Base-by-base conservation (phyloP, 2,888 invertebrate genomes). In the Cephus sareptanus region DNA sequence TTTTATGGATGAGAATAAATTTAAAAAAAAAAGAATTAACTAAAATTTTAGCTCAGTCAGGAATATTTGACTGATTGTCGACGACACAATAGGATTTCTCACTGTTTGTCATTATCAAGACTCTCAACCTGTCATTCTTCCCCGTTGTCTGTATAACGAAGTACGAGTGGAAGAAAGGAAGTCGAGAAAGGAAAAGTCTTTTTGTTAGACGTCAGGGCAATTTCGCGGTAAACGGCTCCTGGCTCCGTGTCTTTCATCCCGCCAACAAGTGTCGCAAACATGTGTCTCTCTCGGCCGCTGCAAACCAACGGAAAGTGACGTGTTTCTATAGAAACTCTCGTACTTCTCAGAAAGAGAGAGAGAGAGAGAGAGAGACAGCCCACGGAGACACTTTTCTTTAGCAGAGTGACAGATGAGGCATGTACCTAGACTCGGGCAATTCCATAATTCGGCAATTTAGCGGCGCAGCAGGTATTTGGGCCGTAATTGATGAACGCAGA, bases 171-270 rank as follows among this genome's bases (percentile, higher is more conserved):
- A 23, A 56, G 40, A 56, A 56, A 23, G 40, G 23, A 56, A 40
- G 40, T 40, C 40, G 40, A 40, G 40, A 15, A 40, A 40, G 40
- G 40, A 15, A 71, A 33, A 71, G 71, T 31, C 34, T 71, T 30
- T 71, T 71, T 71, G 71, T 71, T 71, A 33, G 31, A 33, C 71
- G 71, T 71, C 71, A 31, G 31, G 12, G 31, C 71, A 71, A 71
- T 71, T 31, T 71, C 30, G 71, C 30, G 31, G 31, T 30, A 71
- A 71, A 71, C 71, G 33, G 71, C 71, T 71, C 71, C 31, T 34
- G 71, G 31, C 40, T 56, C 23, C 23, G 40, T 56, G 40, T 56
- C 40, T 56, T 56, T 56, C 40, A 56, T 33, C 12, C 34, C 71
- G 71, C 71, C 71, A 33, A 71, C 4, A 71, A 33, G 33, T 34